phyloP scores from a whole-genome alignment of 2,888 invertebrate species.

The Temnothorax unifasciatus region DNA sequence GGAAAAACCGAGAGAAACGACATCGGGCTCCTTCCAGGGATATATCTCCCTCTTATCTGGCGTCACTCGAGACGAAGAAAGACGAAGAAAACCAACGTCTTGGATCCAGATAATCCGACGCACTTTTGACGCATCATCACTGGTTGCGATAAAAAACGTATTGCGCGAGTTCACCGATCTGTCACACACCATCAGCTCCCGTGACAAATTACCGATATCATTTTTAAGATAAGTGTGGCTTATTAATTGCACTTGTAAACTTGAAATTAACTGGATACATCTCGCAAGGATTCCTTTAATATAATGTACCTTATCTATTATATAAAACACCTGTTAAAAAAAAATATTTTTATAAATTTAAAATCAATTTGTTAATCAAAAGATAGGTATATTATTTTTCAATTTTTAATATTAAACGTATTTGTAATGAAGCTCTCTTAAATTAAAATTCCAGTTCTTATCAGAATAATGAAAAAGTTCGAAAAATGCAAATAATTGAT shows the following conservation, averaged over 20 bases:
- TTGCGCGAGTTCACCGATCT: background rate
- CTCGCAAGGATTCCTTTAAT: background rate
- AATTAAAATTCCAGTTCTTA: background rate
- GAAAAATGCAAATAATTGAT: background rate
- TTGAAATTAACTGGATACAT: background rate
- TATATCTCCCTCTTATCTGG: slow-evolving; percentile 55
- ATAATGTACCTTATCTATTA: background rate
- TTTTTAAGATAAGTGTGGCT: background rate
- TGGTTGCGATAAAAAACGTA: slow-evolving; percentile 13
- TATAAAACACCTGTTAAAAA: background rate
- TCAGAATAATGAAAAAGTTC: background rate
- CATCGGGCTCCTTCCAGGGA: slow-evolving; percentile 75
- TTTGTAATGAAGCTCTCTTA: background rate
- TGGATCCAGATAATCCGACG: slow-evolving; percentile 2
- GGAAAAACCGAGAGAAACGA: slow-evolving; percentile 76
- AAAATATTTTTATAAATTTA: background rate
- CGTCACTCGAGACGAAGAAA: slow-evolving; percentile 34
- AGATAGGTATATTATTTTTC: background rate
- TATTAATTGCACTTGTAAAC: background rate
- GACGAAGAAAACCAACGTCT: slow-evolving; percentile 5
- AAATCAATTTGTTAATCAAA: background rate
- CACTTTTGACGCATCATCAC: slow-evolving; percentile 30
- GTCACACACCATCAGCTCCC: background rate
- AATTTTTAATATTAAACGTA: slow-evolving; percentile 6
- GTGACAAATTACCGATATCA: slow-evolving; percentile 6